Conservation (phyloP, 2,797 vertebrate genomes). For the Cheirogaleus major region DNA sequence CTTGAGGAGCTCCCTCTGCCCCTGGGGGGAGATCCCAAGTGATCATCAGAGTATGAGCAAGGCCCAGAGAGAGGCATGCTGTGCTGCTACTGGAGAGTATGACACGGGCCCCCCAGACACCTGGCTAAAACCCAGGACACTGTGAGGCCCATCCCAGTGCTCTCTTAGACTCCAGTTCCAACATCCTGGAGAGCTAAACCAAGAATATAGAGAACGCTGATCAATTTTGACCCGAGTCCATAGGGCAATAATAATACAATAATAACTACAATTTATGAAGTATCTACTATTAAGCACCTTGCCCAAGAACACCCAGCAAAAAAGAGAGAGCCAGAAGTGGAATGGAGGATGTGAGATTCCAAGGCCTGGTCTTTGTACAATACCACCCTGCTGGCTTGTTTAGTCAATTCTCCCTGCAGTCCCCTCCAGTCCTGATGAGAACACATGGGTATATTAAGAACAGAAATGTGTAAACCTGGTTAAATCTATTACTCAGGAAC, state of each 20-base stretch:
- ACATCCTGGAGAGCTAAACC: background rate
- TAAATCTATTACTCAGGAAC: background rate
- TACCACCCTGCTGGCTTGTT: background rate
- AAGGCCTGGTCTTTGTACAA: background rate
- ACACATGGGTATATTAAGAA: background rate
- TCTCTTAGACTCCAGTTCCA: background rate
- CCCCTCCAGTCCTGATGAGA: background rate
- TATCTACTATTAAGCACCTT: background rate
- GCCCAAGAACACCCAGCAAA: background rate
- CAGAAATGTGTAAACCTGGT: background rate
- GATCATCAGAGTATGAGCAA: background rate
- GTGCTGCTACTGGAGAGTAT: background rate
- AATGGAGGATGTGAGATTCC: background rate
- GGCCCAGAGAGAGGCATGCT: background rate
- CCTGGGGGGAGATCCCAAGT: background rate
- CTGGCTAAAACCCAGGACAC: background rate
- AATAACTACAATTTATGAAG: background rate
- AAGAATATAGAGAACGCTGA: background rate
- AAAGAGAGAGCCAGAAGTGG: background rate
- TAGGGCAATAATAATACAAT: background rate
- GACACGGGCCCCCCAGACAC: background rate
- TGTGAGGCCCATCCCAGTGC: background rate
- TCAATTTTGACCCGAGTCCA: background rate
- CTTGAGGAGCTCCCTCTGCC: background rate
- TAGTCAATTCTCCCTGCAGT: background rate